phyloP scores from a whole-genome alignment of 92 coral and sea anemone species.

The Diadumene lineata region DNA sequence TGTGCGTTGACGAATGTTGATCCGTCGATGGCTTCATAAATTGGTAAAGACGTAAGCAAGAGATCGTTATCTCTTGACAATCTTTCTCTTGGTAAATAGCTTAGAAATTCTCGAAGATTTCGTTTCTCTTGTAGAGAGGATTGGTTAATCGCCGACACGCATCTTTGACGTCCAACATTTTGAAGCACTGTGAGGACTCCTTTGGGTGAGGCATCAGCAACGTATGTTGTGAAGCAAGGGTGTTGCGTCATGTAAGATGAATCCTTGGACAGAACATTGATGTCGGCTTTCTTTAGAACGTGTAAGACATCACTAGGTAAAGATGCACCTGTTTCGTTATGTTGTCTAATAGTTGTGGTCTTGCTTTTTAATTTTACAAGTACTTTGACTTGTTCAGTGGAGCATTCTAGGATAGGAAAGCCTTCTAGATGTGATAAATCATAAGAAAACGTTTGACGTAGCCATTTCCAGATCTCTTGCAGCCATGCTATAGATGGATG shows the following conservation, averaged over 20 bases:
- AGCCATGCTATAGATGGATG: conserved; percentile 78
- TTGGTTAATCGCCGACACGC: conserved; percentile 9
- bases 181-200: conserved; percentile 68
- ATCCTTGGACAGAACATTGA: conserved; percentile 43
- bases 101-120: conserved; percentile 54
- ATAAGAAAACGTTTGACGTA: conserved; percentile 43
- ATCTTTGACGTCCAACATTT: conserved; percentile 26
- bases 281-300: conserved; percentile 57
- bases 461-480: conserved; percentile 58
- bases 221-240: conserved; percentile 44
- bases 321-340: conserved; percentile 25
- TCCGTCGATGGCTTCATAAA: conserved; percentile 69
- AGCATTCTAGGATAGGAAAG: conserved; percentile 62
- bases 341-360: conserved; percentile 50
- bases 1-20: conserved; percentile 43
- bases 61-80: conserved; percentile 21
- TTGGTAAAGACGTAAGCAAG: conserved; percentile 56
- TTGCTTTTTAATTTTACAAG: conserved; percentile 49
- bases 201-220: conserved; percentile 63
- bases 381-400: conserved; percentile 13
- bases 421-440: conserved; percentile 54
- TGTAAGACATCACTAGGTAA: conserved; percentile 42
- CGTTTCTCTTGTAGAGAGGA: conserved; percentile 35
- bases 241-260: conserved; percentile 68
- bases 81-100: conserved; percentile 24